phyloP scores from a whole-genome alignment of 92 coral and sea anemone genomes.

The Heliopora coerulea region DNA sequence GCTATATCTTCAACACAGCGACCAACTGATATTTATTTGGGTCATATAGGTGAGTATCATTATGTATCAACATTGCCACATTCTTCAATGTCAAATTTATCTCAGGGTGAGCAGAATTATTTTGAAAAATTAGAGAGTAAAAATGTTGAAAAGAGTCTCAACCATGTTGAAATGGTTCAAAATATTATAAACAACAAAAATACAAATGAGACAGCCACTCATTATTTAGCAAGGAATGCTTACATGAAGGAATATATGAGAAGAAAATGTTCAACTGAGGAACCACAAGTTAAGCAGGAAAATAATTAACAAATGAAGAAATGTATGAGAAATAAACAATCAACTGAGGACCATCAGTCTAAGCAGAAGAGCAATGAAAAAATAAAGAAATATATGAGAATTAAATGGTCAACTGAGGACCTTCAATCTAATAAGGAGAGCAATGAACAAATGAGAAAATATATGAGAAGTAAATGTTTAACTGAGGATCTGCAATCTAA shows the following conservation, averaged over 20 bases:
- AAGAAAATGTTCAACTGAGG: constrained; percentile 3
- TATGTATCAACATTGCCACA: constrained; percentile 40
- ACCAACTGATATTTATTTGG: constrained; percentile 34
- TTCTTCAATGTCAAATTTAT: constrained; percentile 13
- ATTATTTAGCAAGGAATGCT: constrained; percentile 23
- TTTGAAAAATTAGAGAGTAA: not conserved
- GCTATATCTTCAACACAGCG: constrained; percentile 18
- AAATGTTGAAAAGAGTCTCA: not conserved
- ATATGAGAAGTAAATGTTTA: not conserved
- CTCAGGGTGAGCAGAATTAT: not conserved
- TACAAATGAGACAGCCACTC: not conserved
- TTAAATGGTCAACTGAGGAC: constrained; percentile 21
- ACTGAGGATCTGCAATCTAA: not conserved
- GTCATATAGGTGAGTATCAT: constrained; percentile 39
- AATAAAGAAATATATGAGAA: constrained; percentile 5
- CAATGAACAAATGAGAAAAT: not conserved
- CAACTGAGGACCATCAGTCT: too few species aligned
- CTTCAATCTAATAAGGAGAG: not conserved
- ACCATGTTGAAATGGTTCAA: too few species aligned
- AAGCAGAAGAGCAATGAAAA: not conserved
- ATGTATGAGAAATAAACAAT: constrained; percentile 21
- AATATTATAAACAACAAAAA: not conserved
- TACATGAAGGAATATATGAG: constrained; percentile 24
- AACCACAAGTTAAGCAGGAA: constrained; percentile 12
- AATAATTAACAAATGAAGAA: constrained; percentile 1